Base-by-base conservation (phyloP, 2,888 invertebrate species). In the Carabus problematicus region DNA sequence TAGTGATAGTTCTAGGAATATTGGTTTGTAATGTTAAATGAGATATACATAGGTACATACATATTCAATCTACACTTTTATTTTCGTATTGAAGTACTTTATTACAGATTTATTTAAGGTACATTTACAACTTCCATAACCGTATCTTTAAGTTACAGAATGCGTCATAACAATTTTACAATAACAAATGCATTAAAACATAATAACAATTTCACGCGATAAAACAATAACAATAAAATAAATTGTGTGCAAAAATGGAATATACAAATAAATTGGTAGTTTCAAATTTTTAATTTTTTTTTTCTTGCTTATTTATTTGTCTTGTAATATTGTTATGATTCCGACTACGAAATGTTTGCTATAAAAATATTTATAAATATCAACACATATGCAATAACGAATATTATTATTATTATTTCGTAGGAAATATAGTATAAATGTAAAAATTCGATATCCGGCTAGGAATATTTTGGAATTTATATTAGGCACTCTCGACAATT, bases 401-500 rank as follows among this genome's bases (percentile, higher is more conserved):
- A 66, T 18, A 62, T 39, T n/a, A n/a, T n/a, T n/a, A n/a, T 29
- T 29, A 2, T 29, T 29, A 29, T 29, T 29, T 6, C 29, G 29
- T 29, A 29, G 29, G 29, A 29, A 29, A 29, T 29, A 29, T 29
- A 29, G 29, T 29, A 29, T 29, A 29, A 39, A 40, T 47, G 49
- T 47, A 47, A 18, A 62, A 60, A 62, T 49, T 62, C 29, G 29
- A n/a, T 47, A 47, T 19, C 43, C 39, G 52, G 18, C 29, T 14
- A 18, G 43, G 55, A 41, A 12, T 8, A 14, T 56, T 29, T 56
- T 11, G 11, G 52, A 52, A 14, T 12, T 41, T 55, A 41, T 63
- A 16, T 42, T 43, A 77, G 78, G 78, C 78, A 78, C 78, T 76
- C 74, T 74, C 75, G 73, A 72, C 71, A 76, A 75, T 75, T 76